Conservation (phyloP, 1,140 invertebrate genomes). For the Stratiolaelaps scimitus region DNA sequence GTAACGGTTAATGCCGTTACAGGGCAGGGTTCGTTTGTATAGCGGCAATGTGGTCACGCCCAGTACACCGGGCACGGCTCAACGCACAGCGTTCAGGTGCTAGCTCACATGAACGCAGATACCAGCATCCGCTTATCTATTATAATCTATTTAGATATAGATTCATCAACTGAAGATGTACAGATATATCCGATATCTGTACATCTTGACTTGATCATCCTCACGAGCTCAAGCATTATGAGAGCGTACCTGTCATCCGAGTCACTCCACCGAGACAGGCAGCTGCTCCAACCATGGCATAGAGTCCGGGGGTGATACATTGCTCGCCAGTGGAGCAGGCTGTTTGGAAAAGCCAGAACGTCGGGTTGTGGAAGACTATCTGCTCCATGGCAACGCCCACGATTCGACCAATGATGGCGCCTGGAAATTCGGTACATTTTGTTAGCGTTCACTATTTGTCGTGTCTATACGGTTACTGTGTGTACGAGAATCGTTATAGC, state of each 20-base stretch:
- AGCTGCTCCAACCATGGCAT: slow-evolving; percentile 97
- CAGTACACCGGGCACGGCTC: too few relatives aligned
- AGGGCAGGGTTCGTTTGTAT: not conserved
- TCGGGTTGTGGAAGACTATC: slow-evolving; percentile 67
- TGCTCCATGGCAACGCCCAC: slow-evolving; percentile 93
- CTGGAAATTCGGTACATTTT: not conserved
- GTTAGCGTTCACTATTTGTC: too few relatives aligned
- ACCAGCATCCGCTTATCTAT: too few relatives aligned
- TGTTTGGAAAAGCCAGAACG: slow-evolving; percentile 76
- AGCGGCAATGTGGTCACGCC: not conserved
- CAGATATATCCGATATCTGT: too few relatives aligned
- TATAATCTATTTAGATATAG: too few relatives aligned
- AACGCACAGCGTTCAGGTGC: too few relatives aligned
- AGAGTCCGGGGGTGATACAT: slow-evolving; percentile 95
- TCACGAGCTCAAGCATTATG: not conserved
- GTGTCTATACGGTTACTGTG: too few relatives aligned
- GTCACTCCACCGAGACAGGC: slow-evolving; percentile 97
- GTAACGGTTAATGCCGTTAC: not conserved
- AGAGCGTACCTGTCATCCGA: slow-evolving; percentile 67
- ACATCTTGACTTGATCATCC: too few relatives aligned
- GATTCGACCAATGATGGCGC: slow-evolving; percentile 86
- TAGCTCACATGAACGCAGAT: too few relatives aligned
- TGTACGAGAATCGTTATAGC: too few relatives aligned
- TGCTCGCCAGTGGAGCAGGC: slow-evolving; percentile 83
- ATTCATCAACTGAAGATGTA: too few relatives aligned